Percentiles rank a stretch among this genome's conserved stretches.
phyloP scores from a whole-genome alignment of 64 coral and sea anemone genomes.

The Pachyseris speciosa region DNA sequence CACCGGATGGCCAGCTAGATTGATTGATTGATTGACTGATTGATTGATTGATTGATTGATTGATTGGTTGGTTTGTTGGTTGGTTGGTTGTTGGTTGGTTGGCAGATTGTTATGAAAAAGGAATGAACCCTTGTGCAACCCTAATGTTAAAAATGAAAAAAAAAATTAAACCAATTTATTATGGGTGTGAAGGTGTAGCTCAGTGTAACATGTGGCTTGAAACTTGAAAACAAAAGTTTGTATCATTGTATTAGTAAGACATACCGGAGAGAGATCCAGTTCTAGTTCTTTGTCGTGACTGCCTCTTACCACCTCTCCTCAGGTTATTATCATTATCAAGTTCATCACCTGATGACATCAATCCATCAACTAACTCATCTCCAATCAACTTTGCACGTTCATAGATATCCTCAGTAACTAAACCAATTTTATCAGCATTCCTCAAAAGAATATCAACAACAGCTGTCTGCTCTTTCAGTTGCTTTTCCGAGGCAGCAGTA shows the following conservation, averaged over 20 bases:
- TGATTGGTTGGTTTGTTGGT: too few relatives aligned
- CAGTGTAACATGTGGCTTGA: too few relatives aligned
- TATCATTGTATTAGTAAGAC: neutral
- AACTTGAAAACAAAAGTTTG: too few relatives aligned
- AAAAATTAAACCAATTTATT: too few relatives aligned
- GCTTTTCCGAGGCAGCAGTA: constrained; percentile 74
- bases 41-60: too few relatives aligned
- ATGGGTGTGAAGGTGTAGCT: too few relatives aligned
- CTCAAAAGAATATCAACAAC: constrained; percentile 83
- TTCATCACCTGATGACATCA: constrained; percentile 98
- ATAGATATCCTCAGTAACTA: constrained; percentile 86
- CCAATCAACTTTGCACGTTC: constrained; percentile 81
- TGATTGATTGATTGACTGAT: too few relatives aligned
- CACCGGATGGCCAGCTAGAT: too few relatives aligned
- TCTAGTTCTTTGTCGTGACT: constrained; percentile 69
- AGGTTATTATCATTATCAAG: constrained; percentile 73
- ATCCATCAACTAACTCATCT: constrained; percentile 68
- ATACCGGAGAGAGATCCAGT: constrained; percentile 95
- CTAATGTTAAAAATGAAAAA: too few relatives aligned
- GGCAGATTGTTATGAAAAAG: too few relatives aligned
- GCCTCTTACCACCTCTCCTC: constrained; percentile 42
- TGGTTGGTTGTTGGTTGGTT: too few relatives aligned
- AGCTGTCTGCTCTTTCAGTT: constrained; percentile 91
- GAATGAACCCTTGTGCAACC: too few relatives aligned
- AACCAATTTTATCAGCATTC: constrained; percentile 85